phyloP scores from a whole-genome alignment of 2,888 invertebrate species.

The Drosophila atripex region DNA sequence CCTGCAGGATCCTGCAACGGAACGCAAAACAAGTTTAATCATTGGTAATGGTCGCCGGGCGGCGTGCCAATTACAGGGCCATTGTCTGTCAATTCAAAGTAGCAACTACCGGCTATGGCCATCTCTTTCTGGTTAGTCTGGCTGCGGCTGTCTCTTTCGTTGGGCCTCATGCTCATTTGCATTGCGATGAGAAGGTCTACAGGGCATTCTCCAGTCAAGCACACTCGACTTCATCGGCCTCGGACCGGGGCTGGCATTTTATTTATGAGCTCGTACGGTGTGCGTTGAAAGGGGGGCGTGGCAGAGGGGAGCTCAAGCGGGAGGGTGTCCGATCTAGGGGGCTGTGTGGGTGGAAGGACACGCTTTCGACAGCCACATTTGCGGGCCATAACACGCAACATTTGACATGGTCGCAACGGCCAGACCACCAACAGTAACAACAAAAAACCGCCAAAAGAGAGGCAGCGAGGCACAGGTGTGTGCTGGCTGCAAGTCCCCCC shows the following conservation, averaged over 20 bases:
- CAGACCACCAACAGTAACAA: constrained; percentile 30
- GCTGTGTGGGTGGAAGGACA: constrained; percentile 46
- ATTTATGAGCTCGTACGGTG: constrained; percentile 76
- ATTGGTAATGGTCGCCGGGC: constrained; percentile 47
- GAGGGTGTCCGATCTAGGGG: not conserved
- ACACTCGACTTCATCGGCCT: constrained; percentile 47
- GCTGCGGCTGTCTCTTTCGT: constrained; percentile 12
- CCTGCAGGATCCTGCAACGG: not conserved
- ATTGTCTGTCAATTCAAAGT: constrained; percentile 46
- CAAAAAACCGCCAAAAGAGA: constrained; percentile 8
- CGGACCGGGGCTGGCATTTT: constrained; percentile 52
- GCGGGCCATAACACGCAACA: constrained; percentile 77
- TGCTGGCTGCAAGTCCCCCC: constrained; percentile 21
- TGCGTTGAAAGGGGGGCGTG: constrained; percentile 57
- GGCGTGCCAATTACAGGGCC: constrained; percentile 51
- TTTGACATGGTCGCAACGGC: constrained; percentile 63
- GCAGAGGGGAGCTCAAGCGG: too few species aligned
- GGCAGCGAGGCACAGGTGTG: constrained; percentile 31
- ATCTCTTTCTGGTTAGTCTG: not conserved
- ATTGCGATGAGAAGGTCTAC: constrained; percentile 41
- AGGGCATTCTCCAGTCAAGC: constrained; percentile 73
- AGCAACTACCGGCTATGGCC: constrained; percentile 3
- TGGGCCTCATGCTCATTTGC: constrained; percentile 36
- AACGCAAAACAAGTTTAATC: constrained; percentile 41
- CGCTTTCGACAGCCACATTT: constrained; percentile 76